Base-by-base conservation (phyloP, 2,888 invertebrate species). In the Cosmorhoe ocellata region DNA sequence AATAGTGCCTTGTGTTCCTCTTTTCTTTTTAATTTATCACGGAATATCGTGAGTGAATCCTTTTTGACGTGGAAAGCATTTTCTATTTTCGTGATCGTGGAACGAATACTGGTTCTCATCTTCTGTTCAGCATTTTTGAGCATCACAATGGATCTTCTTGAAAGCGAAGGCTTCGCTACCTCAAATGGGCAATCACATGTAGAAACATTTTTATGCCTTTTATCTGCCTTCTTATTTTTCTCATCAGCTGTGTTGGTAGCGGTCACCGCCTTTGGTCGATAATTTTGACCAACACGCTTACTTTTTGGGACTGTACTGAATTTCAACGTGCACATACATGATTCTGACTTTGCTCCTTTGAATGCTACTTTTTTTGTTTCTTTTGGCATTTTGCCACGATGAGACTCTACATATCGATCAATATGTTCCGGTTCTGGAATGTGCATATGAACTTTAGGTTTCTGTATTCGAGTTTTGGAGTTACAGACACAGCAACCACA, bases 41-140 rank as follows among this genome's bases (percentile, higher is more conserved):
- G 67, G 49, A 62, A 72, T 36, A 76, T 55, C 24, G 43, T 50
- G 28, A 78, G 41, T 3, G 78, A 79, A 67, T 81, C 79, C 56
- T 74, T 79, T 62, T 53, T 69, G 28, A 72, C 61, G 39, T 51
- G 63, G 37, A 69, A 68, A 34, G 9, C 54, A 42, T 53, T 58
- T 52, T 60, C 46, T 44, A 61, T 42, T 42, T 43, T 59, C 8
- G 45, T 57, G 7, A 59, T 28, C 34, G 63, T 66, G 24, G 55
- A 52, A 14, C 41, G 60, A 13, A 60, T 52, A 32, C 51, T 61
- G 36, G 61, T 41, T 40, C 37, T 54, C 1, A 61, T 27, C 47
- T 58, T 62, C 24, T 62, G 52, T 36, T 59, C 61, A n/a, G 55
- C 30, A 27, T 51, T 45, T 50, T 67, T 67, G 3, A 64, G 26